Conservation (phyloP, 2,113 vertebrate species). For the Turnix velox region DNA sequence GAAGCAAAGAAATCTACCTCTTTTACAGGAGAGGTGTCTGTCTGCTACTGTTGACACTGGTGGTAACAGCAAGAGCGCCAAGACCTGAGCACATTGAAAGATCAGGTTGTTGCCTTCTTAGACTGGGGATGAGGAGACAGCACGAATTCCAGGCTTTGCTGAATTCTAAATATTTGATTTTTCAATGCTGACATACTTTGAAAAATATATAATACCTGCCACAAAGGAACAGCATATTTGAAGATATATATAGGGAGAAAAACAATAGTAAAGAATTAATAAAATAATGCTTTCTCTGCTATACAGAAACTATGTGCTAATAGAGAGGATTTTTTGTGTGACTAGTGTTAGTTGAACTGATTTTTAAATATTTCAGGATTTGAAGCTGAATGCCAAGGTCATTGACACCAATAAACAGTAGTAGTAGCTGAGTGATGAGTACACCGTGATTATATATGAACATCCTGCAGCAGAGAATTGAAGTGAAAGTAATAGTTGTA, state of each 20-base stretch:
- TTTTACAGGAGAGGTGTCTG: background rate
- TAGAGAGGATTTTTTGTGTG: background rate
- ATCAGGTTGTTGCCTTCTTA: background rate
- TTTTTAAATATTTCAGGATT: background rate
- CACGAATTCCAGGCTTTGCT: background rate
- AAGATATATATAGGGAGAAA: background rate
- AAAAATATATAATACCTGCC: background rate
- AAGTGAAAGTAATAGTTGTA: background rate
- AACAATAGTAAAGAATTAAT: background rate
- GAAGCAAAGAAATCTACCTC: background rate
- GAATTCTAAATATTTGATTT: background rate
- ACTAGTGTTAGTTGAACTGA: background rate
- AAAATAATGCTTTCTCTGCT: background rate
- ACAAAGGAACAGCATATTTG: background rate
- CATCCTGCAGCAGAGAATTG: background rate
- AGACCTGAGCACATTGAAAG: background rate
- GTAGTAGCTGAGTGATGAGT: background rate
- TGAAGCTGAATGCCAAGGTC: constrained; percentile 22
- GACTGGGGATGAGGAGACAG: background rate
- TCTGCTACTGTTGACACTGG: background rate
- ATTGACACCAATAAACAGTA: background rate
- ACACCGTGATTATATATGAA: background rate
- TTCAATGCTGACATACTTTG: background rate
- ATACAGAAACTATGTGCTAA: background rate
- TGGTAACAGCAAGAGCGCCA: background rate